These are phyloP conservation scores for Lagopus leucura DNA, from an alignment of 2,113 vertebrate genomes.

Conservation along the genomic window DNA sequence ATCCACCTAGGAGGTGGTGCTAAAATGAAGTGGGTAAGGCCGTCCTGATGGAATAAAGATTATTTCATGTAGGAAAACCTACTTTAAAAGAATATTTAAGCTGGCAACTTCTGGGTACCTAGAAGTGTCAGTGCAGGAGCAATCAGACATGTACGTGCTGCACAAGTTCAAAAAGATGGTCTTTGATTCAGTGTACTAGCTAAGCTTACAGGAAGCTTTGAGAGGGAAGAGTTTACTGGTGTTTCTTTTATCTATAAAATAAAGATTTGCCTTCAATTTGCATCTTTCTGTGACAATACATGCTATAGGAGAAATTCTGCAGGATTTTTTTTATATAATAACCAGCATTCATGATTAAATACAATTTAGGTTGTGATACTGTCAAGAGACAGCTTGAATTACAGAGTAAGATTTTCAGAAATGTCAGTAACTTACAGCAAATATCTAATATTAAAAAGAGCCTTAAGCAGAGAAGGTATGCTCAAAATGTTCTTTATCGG, in stretches of 20 bases:
- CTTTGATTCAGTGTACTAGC: background rate
- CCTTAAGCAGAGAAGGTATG: background rate
- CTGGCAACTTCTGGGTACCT: background rate
- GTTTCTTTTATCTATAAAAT: background rate
- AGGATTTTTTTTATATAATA: background rate
- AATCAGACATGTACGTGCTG: background rate
- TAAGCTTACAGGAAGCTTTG: background rate
- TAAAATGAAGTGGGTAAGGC: background rate
- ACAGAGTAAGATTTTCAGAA: background rate
- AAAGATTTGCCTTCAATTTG: background rate
- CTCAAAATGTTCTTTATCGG: background rate
- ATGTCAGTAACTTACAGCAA: background rate
- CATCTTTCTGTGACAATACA: background rate
- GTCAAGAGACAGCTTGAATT: background rate
- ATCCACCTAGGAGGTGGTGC: background rate
- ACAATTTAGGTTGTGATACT: background rate
- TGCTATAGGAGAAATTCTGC: background rate
- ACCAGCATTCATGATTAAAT: background rate
- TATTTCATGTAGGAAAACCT: background rate
- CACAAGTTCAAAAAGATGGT: rapidly evolving
- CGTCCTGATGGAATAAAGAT: background rate
- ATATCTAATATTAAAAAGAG: background rate
- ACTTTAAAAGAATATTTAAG: background rate
- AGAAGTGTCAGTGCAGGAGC: background rate
- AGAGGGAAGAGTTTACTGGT: background rate